phyloP scores from a whole-genome alignment of 2,113 vertebrate species.

The Willisornis vidua region DNA sequence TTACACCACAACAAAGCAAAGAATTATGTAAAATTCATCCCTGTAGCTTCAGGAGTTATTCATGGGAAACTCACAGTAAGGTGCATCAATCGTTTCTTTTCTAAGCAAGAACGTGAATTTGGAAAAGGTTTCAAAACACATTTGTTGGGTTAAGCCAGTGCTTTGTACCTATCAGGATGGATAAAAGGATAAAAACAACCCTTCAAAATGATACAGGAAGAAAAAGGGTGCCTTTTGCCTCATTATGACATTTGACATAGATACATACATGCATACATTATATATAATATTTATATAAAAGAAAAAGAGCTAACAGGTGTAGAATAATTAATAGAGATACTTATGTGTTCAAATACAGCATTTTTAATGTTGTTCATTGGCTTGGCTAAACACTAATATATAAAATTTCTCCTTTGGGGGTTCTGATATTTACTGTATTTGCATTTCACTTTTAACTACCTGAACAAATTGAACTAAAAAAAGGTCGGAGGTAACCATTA shows the following conservation, averaged over 20 bases:
- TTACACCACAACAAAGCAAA: not conserved
- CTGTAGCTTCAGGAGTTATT: not conserved
- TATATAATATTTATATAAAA: not conserved
- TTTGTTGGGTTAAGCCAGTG: not conserved
- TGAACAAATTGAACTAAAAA: not conserved
- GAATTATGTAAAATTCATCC: not conserved
- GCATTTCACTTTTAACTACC: not conserved
- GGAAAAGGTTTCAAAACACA: not conserved
- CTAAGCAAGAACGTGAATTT: not conserved
- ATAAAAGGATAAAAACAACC: not conserved
- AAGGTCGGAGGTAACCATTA: not conserved
- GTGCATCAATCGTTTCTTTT: not conserved
- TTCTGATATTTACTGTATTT: not conserved
- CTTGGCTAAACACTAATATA: not conserved
- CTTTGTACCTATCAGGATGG: not conserved
- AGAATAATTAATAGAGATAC: not conserved
- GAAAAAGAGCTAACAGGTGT: not conserved
- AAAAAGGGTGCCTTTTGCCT: not conserved
- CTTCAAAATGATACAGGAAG: not conserved
- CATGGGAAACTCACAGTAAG: not conserved
- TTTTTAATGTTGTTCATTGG: not conserved
- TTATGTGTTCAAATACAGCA: not conserved
- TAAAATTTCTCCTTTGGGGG: not conserved
- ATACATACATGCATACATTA: not conserved
- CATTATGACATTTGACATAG: not conserved